Evolutionary conservation across 2,888 invertebrate genomes (phyloP), one percentile per base, ranked within the genome.

Genomic region (Papilio elwesi): DNA sequence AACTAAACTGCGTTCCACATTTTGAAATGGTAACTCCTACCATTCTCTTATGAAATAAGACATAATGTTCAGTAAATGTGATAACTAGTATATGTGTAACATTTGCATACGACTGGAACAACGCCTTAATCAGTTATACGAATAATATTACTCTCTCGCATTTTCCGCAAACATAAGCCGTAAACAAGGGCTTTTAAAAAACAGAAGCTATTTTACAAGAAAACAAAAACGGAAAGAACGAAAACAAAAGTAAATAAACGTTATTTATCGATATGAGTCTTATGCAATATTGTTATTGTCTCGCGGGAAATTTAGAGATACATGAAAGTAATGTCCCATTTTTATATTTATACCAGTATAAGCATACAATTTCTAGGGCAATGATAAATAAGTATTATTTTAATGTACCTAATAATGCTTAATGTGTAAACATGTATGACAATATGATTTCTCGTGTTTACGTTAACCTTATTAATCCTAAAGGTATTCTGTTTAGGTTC

Each of bases 221-320:
- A 73, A 65, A n/a, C n/a, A n/a, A 74, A 74, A 69, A 59, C 38
- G 68, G 70, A 71, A 74, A 71, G 59, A 74, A 75, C 51, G 59
- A 69, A 63, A 70, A 71, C 71, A 74, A 74, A 74, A 75, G 72
- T 72, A 73, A 67, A 75, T 74, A 74, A 77, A 76, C 78, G 71
- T 77, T 78, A 77, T 76, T 77, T 77, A 76, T 76, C 73, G 75
- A 76, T 71, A 74, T 78, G 71, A 68, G 72, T 74, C 73, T 52
- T 75, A 68, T 74, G 73, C 70, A 76, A 77, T 78, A 77, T 80
- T 79, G 78, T 78, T 78, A 75, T 76, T 76, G 77, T 79, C 89
- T 83, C 85, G 12, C 71, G 90, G 88, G 90, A 90, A 90, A 90
- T 90, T 88, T 80, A 78, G 77, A 80, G 77, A 78, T 68, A 80